These are phyloP conservation scores for Drosophila nigrodunni DNA, from an alignment of 1,140 invertebrate species.

Conservation along the genomic window DNA sequence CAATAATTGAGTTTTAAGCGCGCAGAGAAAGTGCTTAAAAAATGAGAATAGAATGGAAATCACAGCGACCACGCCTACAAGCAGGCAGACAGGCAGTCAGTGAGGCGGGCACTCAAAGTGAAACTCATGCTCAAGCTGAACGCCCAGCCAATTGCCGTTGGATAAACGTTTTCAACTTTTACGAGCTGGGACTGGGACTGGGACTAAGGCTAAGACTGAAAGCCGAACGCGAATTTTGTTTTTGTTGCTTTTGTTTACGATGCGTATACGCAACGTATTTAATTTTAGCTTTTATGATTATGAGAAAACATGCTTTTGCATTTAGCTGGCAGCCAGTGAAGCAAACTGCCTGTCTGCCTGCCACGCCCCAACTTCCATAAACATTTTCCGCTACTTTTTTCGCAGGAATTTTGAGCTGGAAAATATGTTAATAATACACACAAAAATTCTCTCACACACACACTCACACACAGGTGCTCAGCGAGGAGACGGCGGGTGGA, in stretches of 20 bases:
- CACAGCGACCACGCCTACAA: conserved; percentile 26
- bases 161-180: conserved; percentile 81
- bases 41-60: conserved; percentile 17
- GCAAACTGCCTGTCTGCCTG: background rate
- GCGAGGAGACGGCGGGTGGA: conserved; percentile 80
- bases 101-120: conserved; percentile 17
- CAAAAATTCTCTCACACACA: background rate
- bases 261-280: conserved; percentile 79
- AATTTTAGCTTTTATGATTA: conserved; percentile 82
- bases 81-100: background rate
- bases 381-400: conserved; percentile 1
- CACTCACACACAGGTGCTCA: conserved; percentile 73
- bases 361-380: background rate
- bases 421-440: conserved; percentile 62
- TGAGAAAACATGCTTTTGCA: conserved; percentile 82
- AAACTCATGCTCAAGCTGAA: conserved; percentile 35
- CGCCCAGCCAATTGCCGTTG: conserved; percentile 71
- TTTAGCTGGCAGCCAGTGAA: conserved; percentile 52
- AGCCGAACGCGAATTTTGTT: conserved; percentile 35
- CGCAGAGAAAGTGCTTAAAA: background rate
- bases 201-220: background rate
- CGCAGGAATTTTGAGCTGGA: conserved; percentile 17
- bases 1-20: conserved; percentile 75
- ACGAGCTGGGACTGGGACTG: conserved; percentile 49
- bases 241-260: conserved; percentile 64